Evolutionary conservation across 2,888 invertebrate genomes (phyloP), one percentile per base, ranked within the genome.

Genomic region (Troglohyphantes excavatus): DNA sequence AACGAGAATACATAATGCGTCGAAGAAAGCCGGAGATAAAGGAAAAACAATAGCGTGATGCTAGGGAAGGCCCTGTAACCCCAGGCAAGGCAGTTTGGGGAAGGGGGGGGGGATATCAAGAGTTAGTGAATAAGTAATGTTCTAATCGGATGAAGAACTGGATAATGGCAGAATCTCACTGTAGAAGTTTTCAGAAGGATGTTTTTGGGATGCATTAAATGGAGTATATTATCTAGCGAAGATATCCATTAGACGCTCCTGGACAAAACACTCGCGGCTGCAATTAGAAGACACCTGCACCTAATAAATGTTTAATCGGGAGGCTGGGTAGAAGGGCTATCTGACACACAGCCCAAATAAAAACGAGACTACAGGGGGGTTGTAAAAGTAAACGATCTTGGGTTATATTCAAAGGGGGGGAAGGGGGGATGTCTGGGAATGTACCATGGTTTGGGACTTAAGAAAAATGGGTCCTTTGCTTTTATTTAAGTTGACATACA

Each of bases 51-150:
- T 86, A 59, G 76, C 76, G 61, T 39, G 43, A 43, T 23, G 27
- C 17, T 21, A 63, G 63, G 61, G 72, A 65, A 75, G 68, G 65
- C 67, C 39, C 17, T 53, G 76, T 85, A 33, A 61, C 85, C 76
- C 78, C 67, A 39, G 70, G 78, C 59, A 53, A n/a, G n/a, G n/a
- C n/a, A n/a, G n/a, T n/a, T n/a, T n/a, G n/a, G n/a, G n/a, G n/a
- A n/a, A n/a, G 17, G 39, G 39, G 26, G 53, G 59, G 85, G 43
- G 76, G 33, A 29, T 78, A 86, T 86, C 85, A 70, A 59, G 61
- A 78, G 85, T 78, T 88, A 67, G 81, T 88, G 88, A 88, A 88
- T 88, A 88, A 88, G 75, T 88, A 88, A 88, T 88, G 81, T 9
- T 61, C 39, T 88, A 88, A 88, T 88, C 88, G 73, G 88, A 88